phyloP scores from a whole-genome alignment of 2,888 invertebrate genomes.

The Mamestra brassicae region DNA sequence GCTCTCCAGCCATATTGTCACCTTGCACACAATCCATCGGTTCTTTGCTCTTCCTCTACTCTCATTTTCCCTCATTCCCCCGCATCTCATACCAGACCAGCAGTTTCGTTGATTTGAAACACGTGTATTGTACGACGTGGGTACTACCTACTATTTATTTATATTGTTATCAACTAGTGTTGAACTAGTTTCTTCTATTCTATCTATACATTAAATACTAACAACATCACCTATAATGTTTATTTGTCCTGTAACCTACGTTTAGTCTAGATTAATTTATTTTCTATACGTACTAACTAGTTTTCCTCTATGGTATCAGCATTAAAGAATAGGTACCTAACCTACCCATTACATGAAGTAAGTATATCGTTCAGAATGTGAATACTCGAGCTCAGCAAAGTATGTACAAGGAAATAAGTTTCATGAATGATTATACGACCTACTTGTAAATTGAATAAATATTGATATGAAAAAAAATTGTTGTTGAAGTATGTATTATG shows the following conservation, averaged over 20 bases:
- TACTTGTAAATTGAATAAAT: conserved; percentile 6
- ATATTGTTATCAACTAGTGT: neutral
- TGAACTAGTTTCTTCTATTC: neutral
- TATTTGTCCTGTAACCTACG: conserved; percentile 1
- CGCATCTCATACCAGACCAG: neutral
- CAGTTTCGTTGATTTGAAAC: neutral
- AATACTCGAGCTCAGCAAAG: conserved; percentile 13
- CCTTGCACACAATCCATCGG: no score
- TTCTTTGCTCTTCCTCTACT: no score
- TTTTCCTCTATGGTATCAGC: conserved; percentile 25
- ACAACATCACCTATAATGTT: neutral
- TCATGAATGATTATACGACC: conserved; percentile 23
- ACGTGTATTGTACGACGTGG: neutral
- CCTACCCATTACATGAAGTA: neutral
- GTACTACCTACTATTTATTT: neutral
- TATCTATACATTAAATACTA: neutral
- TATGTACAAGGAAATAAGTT: conserved; percentile 18
- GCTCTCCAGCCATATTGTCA: no score
- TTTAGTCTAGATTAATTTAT: neutral
- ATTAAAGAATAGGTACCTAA: conserved; percentile 10
- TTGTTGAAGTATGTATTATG: neutral
- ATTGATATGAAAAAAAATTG: neutral
- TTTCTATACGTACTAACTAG: no score
- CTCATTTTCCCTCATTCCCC: no score
- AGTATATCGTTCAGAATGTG: neutral